These are phyloP conservation scores for Danaus chrysippus DNA, from an alignment of 2,888 invertebrate genomes.

Conservation along the genomic window DNA sequence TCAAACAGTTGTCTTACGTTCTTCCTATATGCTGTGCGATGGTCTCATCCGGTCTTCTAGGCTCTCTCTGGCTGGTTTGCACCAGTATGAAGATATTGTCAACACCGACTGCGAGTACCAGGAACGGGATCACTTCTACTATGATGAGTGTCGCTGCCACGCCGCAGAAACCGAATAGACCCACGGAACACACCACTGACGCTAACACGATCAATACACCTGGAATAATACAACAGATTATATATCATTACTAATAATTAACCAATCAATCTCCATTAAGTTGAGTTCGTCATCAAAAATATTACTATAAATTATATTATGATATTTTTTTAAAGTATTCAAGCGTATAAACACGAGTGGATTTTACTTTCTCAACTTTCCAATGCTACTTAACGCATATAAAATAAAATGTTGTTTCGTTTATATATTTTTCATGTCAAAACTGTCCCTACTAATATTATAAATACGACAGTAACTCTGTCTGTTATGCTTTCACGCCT, in stretches of 20 bases:
- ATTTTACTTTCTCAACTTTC: too few species aligned
- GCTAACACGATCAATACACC: slow-evolving; percentile 96
- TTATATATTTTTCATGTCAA: too few species aligned
- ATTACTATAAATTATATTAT: too few species aligned
- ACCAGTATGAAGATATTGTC: slow-evolving; percentile 99
- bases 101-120: slow-evolving; percentile 98
- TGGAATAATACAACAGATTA: slow-evolving; percentile 37
- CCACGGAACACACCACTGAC: slow-evolving; percentile 95
- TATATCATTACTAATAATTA: neutral
- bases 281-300: too few species aligned
- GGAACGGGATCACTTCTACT: slow-evolving; percentile 98
- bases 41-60: slow-evolving; percentile 85
- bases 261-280: neutral
- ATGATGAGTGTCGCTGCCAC: slow-evolving; percentile 97
- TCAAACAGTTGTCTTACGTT: slow-evolving; percentile 57
- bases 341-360: too few species aligned
- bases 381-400: neutral
- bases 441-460: too few species aligned
- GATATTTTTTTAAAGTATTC: too few species aligned
- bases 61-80: slow-evolving; percentile 93
- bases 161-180: slow-evolving; percentile 93
- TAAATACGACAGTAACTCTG: too few species aligned
- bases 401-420: too few species aligned
- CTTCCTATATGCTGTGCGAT: slow-evolving; percentile 93
- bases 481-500: too few species aligned